A percentile compares a stretch with the other conserved stretches of the same genome.
Conservation (phyloP, 2,113 vertebrate species). For the Erpornis zantholeuca region DNA sequence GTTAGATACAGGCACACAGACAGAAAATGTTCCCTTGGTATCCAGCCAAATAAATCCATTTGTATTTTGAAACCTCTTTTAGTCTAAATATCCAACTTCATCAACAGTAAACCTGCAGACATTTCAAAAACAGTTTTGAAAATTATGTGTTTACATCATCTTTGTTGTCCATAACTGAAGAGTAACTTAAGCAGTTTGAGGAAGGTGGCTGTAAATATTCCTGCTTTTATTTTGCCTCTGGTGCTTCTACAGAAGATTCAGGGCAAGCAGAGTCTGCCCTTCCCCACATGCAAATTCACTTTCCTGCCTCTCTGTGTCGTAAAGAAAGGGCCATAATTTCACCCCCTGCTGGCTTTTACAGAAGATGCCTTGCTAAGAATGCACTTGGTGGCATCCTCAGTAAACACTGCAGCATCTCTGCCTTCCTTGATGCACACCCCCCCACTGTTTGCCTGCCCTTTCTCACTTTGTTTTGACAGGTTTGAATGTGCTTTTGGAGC, state of each 20-base stretch:
- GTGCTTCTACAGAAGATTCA: background rate
- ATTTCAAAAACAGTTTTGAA: background rate
- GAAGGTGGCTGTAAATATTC: background rate
- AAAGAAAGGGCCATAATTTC: background rate
- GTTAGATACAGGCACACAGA: background rate
- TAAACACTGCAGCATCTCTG: conserved; percentile 5
- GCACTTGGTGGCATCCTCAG: background rate
- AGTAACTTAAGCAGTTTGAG: background rate
- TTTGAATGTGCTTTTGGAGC: background rate
- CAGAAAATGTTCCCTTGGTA: background rate
- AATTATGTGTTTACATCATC: background rate
- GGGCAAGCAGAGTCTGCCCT: background rate
- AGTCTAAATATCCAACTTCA: background rate
- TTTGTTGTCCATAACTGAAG: background rate
- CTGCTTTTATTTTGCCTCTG: background rate
- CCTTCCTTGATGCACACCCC: background rate
- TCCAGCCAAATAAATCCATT: background rate
- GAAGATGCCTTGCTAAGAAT: background rate
- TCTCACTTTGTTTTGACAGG: conserved; percentile 42
- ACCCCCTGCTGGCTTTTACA: background rate
- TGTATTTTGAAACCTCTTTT: background rate
- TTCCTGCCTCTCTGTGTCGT: background rate
- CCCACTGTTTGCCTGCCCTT: background rate
- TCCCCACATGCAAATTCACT: background rate
- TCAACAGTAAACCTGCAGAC: background rate